phyloP scores from a whole-genome alignment of 2,888 invertebrate genomes.

The Lepidocyrtoides sp. region DNA sequence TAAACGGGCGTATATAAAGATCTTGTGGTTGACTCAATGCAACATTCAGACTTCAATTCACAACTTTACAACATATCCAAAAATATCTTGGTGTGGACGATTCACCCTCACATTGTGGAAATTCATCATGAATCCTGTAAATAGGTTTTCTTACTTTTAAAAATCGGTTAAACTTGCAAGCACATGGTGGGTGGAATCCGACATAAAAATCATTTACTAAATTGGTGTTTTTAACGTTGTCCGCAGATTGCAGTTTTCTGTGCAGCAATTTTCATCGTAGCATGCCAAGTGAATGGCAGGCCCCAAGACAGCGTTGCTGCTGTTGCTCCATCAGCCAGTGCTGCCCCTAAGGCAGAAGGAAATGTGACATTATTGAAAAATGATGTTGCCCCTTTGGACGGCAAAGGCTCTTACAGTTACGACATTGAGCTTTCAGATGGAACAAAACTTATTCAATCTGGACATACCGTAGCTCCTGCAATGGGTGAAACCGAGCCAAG shows the following conservation, averaged over 20 bases:
- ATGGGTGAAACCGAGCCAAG: constrained; percentile 78
- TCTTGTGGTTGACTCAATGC: background rate
- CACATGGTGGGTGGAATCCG: too few species aligned
- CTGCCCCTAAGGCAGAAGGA: background rate
- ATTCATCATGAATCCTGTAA: constrained; percentile 53
- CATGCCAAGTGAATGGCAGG: constrained; percentile 54
- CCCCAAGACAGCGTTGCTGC: constrained; percentile 45
- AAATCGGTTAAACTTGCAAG: too few species aligned
- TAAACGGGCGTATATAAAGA: constrained; percentile 66
- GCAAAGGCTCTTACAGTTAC: constrained; percentile 78
- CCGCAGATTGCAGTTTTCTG: constrained; percentile 49
- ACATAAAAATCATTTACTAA: background rate
- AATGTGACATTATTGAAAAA: constrained; percentile 77
- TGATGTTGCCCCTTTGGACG: constrained; percentile 76
- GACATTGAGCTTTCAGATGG: constrained; percentile 82
- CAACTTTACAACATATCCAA: constrained; percentile 1
- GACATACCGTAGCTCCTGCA: constrained; percentile 79
- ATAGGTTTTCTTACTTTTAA: too few species aligned
- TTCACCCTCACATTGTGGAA: background rate
- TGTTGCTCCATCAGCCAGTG: background rate
- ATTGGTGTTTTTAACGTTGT: constrained; percentile 3
- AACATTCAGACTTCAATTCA: constrained; percentile 17
- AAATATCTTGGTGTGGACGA: background rate
- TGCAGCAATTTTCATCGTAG: constrained; percentile 20
- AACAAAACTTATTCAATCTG: constrained; percentile 80